These are phyloP conservation scores for Bubo bubo DNA, from an alignment of 2,113 vertebrate genomes.

Conservation along the genomic window DNA sequence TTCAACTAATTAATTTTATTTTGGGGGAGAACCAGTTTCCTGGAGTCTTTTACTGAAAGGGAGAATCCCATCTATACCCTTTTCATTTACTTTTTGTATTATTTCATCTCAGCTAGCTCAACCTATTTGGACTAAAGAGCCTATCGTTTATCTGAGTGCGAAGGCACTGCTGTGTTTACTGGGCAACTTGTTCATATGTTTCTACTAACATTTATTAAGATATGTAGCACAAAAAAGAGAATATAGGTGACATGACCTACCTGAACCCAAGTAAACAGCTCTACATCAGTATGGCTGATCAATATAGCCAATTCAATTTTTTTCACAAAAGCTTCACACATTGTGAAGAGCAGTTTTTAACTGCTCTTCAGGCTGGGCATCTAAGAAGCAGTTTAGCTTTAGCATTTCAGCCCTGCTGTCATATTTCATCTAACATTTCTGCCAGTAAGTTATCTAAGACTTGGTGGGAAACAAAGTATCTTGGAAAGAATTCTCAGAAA, in stretches of 20 bases:
- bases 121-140: background rate
- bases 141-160: background rate
- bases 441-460: background rate
- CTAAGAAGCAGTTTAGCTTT: background rate
- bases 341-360: background rate
- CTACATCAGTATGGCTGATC: background rate
- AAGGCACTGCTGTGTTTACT: background rate
- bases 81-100: background rate
- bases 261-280: background rate
- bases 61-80: background rate
- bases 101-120: background rate
- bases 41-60: background rate
- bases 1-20: background rate
- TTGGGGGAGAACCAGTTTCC: background rate
- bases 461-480: background rate
- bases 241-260: background rate
- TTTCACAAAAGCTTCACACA: background rate
- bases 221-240: background rate
- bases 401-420: background rate
- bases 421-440: background rate
- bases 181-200: background rate
- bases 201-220: background rate
- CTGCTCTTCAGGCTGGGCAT: background rate
- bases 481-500: background rate
- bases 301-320: background rate